Evolutionary conservation across 2,113 vertebrate species (phyloP), one percentile per base, ranked within the genome.

Genomic region (Herpailurus yagouaroundi): DNA sequence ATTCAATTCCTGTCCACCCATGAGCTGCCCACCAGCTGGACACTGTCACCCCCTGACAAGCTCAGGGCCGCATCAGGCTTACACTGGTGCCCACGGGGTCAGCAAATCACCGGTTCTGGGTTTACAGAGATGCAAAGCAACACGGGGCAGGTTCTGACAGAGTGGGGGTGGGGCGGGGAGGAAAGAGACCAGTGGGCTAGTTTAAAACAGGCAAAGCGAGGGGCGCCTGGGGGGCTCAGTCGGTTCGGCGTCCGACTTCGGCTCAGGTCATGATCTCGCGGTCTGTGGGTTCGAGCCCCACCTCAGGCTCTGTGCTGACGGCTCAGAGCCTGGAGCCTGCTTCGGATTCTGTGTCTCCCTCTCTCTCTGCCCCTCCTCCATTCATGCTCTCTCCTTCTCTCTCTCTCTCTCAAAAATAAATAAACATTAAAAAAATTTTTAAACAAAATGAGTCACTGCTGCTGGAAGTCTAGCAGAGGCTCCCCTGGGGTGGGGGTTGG

Each of bases 121-220:
- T 31, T 36, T 19, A 21, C 23, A 18, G 48, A 1, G 14, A 85
- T n/a, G 0, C 0, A 1, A 23, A 23, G 85, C 27, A 13, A 2
- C 16, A 0, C 1, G 5, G 68, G 4, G 57, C 33, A 45, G 0
- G 7, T 8, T 15, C 8, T 3, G 36, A 7, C 7, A 1, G 19
- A 9, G 1, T 0, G 12, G 18, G 3, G 14, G 25, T 0, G 16
- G 18, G 3, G 14, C 23, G 48, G 29, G 41, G 15, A 16, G 18
- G n/a, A 45, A 14, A 31, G 25, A 1, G 69, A n/a, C 4, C 27
- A 9, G 41, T 0, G 41, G 45, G 73, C 18, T 27, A 21, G 73
- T n/a, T 19, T 13, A 36, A 19, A n/a, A 9, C 12, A 31, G 29
- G 27, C 1, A 2, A 38, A 71, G 27, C 0, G 27, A 23, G 12